Evolutionary conservation across 2,113 vertebrate genomes (phyloP), one percentile per base, ranked within the genome.

Genomic region (Limanda limanda): DNA sequence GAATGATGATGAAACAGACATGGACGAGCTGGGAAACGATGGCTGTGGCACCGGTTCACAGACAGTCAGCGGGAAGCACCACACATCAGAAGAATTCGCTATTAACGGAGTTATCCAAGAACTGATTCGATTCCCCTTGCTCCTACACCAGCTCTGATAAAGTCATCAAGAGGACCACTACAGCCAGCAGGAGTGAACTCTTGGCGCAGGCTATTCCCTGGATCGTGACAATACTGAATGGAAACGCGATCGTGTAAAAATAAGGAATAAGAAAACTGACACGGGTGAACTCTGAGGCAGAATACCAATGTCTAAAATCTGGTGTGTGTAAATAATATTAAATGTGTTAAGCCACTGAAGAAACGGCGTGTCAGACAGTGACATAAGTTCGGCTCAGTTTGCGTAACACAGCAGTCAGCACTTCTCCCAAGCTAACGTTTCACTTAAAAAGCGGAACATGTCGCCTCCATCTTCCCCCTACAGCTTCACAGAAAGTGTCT

Each of bases 191-290:
- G 14, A 42, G 1, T n/a, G 66, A 15, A 17, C 0, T 2, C 4
- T 0, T 48, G 85, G 82, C 66, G 60, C 35, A 9, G 84, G 37
- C 86, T 86, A 85, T 58, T 60, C 57, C 40, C 82, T 78, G 85
- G 62, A 47, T 3, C 2, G 51, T 57, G 55, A 74, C 55, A 68
- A 55, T 47, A 23, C 2, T 7, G 5, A 0, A 1, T 67, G 13
- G 40, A 66, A 58, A 56, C 61, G 56, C 18, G 8, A 31, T 0
- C 2, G 1, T 27, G 1, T 5, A 47, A 2, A 59, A 55, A 4
- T 31, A 47, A 11, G 3, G 11, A 47, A 20, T 21, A 23, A 17
- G 18, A n/a, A 9, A 40, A 13, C 21, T 12, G 71, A 35, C 0
- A 40, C 20, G 1, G 24, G 1, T 35, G 3, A 17, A 23, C 10